Base-by-base conservation (phyloP, 2,888 invertebrate species). In the Zeuzera pyrina region DNA sequence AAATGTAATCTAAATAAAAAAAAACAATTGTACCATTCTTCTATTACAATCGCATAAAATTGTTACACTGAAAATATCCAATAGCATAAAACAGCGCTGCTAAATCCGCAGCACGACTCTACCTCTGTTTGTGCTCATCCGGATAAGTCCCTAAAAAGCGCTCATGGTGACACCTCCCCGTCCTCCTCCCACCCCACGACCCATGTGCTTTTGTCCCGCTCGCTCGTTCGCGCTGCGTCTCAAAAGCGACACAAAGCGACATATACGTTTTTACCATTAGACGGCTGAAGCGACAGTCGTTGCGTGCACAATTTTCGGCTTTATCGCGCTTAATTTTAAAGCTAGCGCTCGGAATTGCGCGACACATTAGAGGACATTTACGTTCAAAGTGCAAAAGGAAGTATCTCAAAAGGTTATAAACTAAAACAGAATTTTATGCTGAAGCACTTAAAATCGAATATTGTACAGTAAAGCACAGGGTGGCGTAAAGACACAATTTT, bases 401-500 rank as follows among this genome's bases (percentile, higher is more conserved):
- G 27, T 52, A 79, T 52, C 45, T 45, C 25, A 31, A 35, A 23
- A 10, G n/a, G 13, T 0, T 1, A 3, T 1, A 26, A 32, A 25
- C 3, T 15, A 1, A 67, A 49, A 45, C 25, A 53, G 30, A 43
- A 52, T 65, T 56, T 52, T 68, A 49, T 1, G 0, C 0, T 0
- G 0, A 1, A 3, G 0, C 0, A 0, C 1, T 25, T 50, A 64
- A 39, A 38, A 19, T 22, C 36, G 22, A 45, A 34, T 49, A 49
- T 60, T 12, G 34, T 5, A 10, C 47, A 43, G 25, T 15, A 25
- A 25, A 33, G 36, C 39, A 49, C 48, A 57, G 66, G 67, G 70
- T 65, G 66, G 58, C 68, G 74, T 76, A 81, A 70, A 81, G 83
- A 81, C 81, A 81, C 78, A 74, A 70, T 81, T 83, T 81, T 78